Evolutionary conservation across 2,888 invertebrate genomes (phyloP).

Genomic region (Alitta virens): DNA sequence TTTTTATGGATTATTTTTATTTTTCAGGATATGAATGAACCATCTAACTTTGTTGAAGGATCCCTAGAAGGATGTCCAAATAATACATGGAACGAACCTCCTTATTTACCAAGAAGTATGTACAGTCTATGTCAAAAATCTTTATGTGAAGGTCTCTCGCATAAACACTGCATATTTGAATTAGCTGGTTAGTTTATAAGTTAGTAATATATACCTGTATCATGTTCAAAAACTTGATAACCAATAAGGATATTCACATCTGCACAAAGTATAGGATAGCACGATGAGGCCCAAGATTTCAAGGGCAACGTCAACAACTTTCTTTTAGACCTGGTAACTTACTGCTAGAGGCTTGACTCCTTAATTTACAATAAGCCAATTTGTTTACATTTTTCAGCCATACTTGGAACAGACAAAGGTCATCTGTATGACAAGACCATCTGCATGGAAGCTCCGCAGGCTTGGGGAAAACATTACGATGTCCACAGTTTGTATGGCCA

Average conservation of each 20-base stretch:
- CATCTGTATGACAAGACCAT: conserved; percentile 66
- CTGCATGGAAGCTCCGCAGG: conserved; percentile 77
- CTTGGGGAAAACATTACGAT: conserved; percentile 61
- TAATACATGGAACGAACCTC: conserved; percentile 29
- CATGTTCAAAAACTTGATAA: no score
- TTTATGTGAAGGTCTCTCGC: no score
- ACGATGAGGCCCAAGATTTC: no score
- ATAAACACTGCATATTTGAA: no score
- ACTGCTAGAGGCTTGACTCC: no score
- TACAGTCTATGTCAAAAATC: no score
- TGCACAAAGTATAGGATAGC: no score
- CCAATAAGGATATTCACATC: no score
- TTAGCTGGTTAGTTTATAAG: no score
- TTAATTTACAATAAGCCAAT: background rate
- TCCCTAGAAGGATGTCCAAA: conserved; percentile 6
- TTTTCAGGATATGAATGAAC: conserved; percentile 29
- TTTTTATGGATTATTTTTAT: background rate
- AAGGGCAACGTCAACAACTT: no score
- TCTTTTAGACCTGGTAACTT: no score
- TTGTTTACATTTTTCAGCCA: conserved; percentile 3
- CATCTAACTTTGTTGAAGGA: conserved; percentile 23
- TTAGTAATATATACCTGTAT: no score
- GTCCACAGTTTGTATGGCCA: conserved; percentile 63
- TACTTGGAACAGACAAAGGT: conserved; percentile 7
- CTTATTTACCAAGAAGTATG: conserved; percentile 20